A percentile compares a stretch with the other conserved stretches of the same genome.
phyloP scores from a whole-genome alignment of 1,140 invertebrate species.

The Drosophila sechellia region DNA sequence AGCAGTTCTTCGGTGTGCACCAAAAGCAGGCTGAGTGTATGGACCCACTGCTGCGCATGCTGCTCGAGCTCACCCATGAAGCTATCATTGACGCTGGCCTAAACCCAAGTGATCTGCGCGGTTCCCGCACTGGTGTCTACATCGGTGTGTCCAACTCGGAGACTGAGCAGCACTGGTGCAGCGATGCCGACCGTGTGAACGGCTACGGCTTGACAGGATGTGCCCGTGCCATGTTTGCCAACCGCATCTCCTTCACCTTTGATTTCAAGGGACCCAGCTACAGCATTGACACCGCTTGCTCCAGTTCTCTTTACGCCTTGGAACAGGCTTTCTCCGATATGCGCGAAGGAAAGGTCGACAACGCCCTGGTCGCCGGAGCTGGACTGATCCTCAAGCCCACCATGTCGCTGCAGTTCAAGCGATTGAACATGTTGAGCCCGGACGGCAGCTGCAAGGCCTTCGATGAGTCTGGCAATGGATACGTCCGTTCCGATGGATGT shows the following conservation, averaged over 20 bases:
- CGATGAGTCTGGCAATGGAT: conserved; percentile 95
- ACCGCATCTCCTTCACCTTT: conserved; percentile 97
- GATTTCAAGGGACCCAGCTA: conserved; percentile 96
- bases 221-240: conserved; percentile 97
- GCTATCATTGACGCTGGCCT: conserved; percentile 96
- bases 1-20: conserved; percentile 97
- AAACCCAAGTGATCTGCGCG: conserved; percentile 92
- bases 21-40: conserved; percentile 97
- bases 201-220: conserved; percentile 97
- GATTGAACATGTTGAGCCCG: conserved; percentile 94
- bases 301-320: conserved; percentile 95
- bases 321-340: conserved; percentile 94
- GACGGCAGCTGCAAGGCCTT: conserved; percentile 97
- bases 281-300: conserved; percentile 97
- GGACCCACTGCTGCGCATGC: conserved; percentile 96
- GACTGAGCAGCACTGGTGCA: conserved; percentile 92
- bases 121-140: conserved; percentile 95
- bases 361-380: conserved; percentile 95
- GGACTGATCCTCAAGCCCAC: conserved; percentile 94
- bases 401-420: conserved; percentile 96
- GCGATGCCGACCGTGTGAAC: conserved; percentile 90
- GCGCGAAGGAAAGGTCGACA: conserved; percentile 93
- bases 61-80: conserved; percentile 97
- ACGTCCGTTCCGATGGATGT: conserved; percentile 95
- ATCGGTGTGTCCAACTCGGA: conserved; percentile 95